Evolutionary conservation across 2,888 invertebrate genomes (phyloP).

Genomic region (Drosophila affinis): DNA sequence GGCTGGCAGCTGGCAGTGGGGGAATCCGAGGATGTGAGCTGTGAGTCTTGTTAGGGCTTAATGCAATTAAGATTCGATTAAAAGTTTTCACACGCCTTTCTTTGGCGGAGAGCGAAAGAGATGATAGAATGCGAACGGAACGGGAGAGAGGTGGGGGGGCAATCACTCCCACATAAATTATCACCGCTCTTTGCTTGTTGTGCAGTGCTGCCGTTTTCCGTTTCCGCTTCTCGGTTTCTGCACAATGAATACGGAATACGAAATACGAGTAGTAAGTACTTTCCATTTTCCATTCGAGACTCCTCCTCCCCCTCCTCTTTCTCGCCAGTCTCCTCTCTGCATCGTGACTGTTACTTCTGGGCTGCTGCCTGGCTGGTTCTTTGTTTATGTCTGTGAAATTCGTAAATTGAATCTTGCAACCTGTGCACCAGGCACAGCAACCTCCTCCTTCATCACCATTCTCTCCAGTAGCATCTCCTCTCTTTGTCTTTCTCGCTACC

Average conservation of each 20-base stretch:
- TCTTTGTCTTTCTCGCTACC: not conserved
- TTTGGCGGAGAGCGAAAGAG: not conserved
- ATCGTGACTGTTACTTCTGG: constrained; percentile 46
- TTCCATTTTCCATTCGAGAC: constrained; percentile 39
- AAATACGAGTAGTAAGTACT: constrained; percentile 24
- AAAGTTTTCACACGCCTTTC: constrained; percentile 72
- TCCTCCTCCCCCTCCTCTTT: not conserved
- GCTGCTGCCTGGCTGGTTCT: constrained; percentile 33
- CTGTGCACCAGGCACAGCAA: constrained; percentile 23
- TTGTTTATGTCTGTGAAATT: constrained; percentile 52
- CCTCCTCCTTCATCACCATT: not conserved
- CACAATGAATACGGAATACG: constrained; percentile 8
- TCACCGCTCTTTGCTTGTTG: constrained; percentile 35
- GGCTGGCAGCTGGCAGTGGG: constrained; percentile 12
- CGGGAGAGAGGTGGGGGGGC: not conserved
- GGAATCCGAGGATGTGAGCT: constrained; percentile 22
- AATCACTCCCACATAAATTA: constrained; percentile 74
- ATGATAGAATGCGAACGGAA: constrained; percentile 5
- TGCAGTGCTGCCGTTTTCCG: constrained; percentile 31
- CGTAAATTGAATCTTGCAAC: constrained; percentile 50
- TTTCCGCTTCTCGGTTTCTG: constrained; percentile 48
- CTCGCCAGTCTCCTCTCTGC: constrained; percentile 14
- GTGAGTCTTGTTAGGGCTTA: constrained; percentile 64
- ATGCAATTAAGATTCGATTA: constrained; percentile 79
- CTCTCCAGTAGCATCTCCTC: constrained; percentile 19